phyloP scores from a whole-genome alignment of 1,140 invertebrate genomes.

The Drosophila elegans region DNA sequence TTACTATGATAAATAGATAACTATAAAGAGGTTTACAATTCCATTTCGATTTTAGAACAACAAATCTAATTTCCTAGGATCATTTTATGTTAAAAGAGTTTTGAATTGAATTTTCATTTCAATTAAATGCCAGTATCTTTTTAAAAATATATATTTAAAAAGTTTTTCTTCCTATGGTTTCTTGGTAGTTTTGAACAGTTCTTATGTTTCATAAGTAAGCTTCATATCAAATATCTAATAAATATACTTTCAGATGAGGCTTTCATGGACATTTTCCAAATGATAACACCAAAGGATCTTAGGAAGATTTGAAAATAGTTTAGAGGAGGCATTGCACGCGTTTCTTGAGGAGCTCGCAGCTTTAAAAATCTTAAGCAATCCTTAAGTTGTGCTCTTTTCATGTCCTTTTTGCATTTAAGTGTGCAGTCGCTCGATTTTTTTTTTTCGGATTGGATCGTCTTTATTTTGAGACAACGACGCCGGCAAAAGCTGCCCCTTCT shows the following conservation, averaged over 20 bases:
- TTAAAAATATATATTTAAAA: too few species aligned
- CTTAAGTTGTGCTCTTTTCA: slow-evolving; percentile 80
- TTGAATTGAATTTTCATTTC: too few species aligned
- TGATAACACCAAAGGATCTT: background rate
- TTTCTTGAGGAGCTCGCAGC: background rate
- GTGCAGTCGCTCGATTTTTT: slow-evolving; percentile 77
- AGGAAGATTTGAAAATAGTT: background rate
- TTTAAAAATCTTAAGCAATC: slow-evolving; percentile 2
- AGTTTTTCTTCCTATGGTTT: too few species aligned
- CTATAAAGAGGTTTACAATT: too few species aligned
- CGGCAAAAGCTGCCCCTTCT: slow-evolving; percentile 13
- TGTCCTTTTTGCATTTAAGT: slow-evolving; percentile 82
- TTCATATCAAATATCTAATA: too few species aligned
- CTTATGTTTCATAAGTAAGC: too few species aligned
- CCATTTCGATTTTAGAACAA: background rate
- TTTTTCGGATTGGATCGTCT: slow-evolving; percentile 73
- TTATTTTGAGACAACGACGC: slow-evolving; percentile 66
- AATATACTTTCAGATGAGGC: too few species aligned
- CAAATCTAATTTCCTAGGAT: too few species aligned
- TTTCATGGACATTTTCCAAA: too few species aligned
- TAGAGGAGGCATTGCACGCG: background rate
- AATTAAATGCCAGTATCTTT: too few species aligned
- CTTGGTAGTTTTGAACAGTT: too few species aligned
- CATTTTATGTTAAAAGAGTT: too few species aligned
- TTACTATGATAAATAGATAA: background rate